Evolutionary conservation across 1,140 invertebrate species (phyloP).

Genomic region (Drosophila pectinifera): DNA sequence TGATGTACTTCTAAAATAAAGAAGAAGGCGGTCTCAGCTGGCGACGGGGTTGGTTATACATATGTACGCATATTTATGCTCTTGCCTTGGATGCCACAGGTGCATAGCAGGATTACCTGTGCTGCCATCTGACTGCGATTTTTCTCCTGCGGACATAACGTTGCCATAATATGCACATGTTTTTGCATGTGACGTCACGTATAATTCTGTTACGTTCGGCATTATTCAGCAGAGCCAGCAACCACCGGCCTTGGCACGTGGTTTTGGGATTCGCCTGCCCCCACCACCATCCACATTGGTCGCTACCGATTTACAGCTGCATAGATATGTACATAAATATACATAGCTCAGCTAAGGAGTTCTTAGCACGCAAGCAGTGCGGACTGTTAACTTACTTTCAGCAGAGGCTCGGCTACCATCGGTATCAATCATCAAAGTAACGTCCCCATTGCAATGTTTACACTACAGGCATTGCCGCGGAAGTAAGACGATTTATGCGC

Average conservation of each 20-base stretch:
- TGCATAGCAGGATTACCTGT: constrained; percentile 6
- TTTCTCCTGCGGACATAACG: constrained; percentile 8
- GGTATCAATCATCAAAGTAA: constrained; percentile 3
- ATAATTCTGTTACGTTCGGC: constrained; percentile 26
- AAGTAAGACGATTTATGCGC: constrained; percentile 1
- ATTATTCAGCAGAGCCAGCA: constrained; percentile 6
- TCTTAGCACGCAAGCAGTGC: background rate
- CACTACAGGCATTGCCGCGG: background rate
- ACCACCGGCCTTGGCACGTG: constrained; percentile 37
- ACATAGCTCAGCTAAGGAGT: background rate
- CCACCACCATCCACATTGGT: background rate
- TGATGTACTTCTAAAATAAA: constrained; percentile 15
- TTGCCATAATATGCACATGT: constrained; percentile 68
- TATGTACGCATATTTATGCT: background rate
- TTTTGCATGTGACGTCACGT: constrained; percentile 68
- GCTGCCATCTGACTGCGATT: background rate
- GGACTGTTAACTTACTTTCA: background rate
- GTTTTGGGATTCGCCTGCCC: constrained; percentile 3
- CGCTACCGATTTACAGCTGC: background rate
- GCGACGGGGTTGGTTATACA: background rate
- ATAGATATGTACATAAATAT: no score
- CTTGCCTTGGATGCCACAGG: constrained; percentile 3
- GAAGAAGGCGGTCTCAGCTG: background rate
- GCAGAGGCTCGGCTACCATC: background rate
- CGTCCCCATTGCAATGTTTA: constrained; percentile 7